Base-by-base conservation (phyloP, 2,888 invertebrate genomes). In the Latrodectus hesperus region DNA sequence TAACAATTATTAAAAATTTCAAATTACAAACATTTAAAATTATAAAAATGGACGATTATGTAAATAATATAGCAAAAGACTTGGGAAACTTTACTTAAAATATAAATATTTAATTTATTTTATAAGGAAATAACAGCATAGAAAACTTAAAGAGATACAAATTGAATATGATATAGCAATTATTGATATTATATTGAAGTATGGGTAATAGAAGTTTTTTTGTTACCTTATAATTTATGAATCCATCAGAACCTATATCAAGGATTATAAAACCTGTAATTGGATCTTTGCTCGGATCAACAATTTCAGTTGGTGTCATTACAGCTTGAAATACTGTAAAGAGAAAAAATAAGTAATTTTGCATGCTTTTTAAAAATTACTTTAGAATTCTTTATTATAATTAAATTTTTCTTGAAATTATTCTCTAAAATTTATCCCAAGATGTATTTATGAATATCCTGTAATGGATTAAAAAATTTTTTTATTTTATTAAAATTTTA, bases 221-320 rank as follows among this genome's bases (percentile, higher is more conserved):
- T 16, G n/a, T 60, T 60, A 60, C 89, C 79, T 90, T 90, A 80
- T 90, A 90, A 49, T 89, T 85, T 51, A 90, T 89, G 70, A 78
- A 82, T 16, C 90, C 90, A 67, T 90, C 90, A 53, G 89, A 87
- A 17, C 89, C 89, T 9, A 90, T 89, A 9, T 89, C 88, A 17
- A 90, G 81, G 11, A 89, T 78, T 26, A 90, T 89, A 53, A 89
- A 89, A 52, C 90, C 90, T 16, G 89, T 84, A 10, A 83, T 83
- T 1, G 88, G 75, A 12, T 89, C 85, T 52, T 77, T 84, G 22
- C 53, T 71, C 17, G 79, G 71, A 38, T 87, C 89, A 0, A 55
- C 65, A n/a, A 80, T 72, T 17, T 90, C 88, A 11, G 85, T 83
- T 17, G 89, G 71, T 9, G 89, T 88, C 70, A 90, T 73, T 26